Base-by-base conservation (phyloP, 2,888 invertebrate species). In the Caenorhabditis sp. region DNA sequence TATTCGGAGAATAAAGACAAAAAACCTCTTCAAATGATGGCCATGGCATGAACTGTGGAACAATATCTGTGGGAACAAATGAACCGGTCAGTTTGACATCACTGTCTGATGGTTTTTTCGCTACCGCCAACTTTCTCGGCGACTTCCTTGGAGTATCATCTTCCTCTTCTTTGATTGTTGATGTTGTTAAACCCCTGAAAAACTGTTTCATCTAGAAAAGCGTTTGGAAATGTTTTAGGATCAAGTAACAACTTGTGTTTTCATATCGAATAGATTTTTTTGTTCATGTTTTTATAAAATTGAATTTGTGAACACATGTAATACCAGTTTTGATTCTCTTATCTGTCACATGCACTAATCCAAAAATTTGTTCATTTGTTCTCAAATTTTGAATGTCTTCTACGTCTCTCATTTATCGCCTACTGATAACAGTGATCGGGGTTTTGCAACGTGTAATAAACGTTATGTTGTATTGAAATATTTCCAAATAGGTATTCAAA, bases 1-100 rank as follows among this genome's bases (percentile, higher is more conserved):
- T 4, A 31, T 6, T 31, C 4, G 31, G 31, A 59, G n/a, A 58
- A 5, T 2, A 21, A 14, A 26, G 3, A 31, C 17, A 3, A 31
- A 6, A 31, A 12, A 84, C 84, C 66, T 86, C 86, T 53, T 85
- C 84, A 19, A 83, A 80, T 1, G 86, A 84, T 6, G 86, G 86
- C 86, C 84, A 86, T 8, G 86, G 86, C 59, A 83, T 83, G 65
- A 86, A 86, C 21, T 84, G 67, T 26, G 81, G 83, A 8, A 66
- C 58, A n/a, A 70, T 66, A 27, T 67, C 69, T 12, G 55, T 26
- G 5, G 55, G 10, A 6, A 55, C 55, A 26, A 26, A 24, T 24
- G 4, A 26, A 2, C 26, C 24, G 1, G 43, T 17, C 3, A 17
- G 12, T 43, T 43, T 43, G 2, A 17, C 8, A 43, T 43, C 43